Evolutionary conservation across 2,888 invertebrate genomes (phyloP).

Genomic region (Epinotia nisella): DNA sequence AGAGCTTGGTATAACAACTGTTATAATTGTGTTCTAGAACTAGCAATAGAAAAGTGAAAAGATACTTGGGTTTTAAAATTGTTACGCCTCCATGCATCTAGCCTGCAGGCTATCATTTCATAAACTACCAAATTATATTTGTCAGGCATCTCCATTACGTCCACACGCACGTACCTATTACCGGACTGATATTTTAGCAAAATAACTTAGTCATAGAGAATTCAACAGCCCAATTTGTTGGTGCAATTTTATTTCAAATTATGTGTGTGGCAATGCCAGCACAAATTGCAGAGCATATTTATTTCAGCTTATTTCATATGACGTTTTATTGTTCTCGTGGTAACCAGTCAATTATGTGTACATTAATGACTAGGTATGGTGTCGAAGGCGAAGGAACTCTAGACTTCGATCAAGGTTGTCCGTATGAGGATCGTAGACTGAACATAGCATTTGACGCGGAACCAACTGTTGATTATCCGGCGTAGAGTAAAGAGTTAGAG

Average conservation of each 20-base stretch:
- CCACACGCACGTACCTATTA: constrained; percentile 24
- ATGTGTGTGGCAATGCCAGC: constrained; percentile 17
- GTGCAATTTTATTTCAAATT: constrained; percentile 37
- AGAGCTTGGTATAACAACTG: not conserved
- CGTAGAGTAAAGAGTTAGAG: constrained; percentile 4
- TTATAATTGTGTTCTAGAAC: not conserved
- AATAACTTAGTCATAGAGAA: constrained; percentile 27
- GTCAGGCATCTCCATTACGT: constrained; percentile 10
- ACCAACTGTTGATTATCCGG: constrained; percentile 28
- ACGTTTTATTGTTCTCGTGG: constrained; percentile 13
- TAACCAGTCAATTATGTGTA: constrained; percentile 23
- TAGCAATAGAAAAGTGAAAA: not conserved
- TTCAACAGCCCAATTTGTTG: constrained; percentile 30
- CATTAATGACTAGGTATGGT: constrained; percentile 14
- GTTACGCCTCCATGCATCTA: constrained; percentile 10
- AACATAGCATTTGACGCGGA: not conserved
- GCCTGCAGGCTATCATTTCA: constrained; percentile 27
- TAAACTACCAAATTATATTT: constrained; percentile 39
- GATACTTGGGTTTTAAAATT: not conserved
- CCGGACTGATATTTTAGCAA: constrained; percentile 29
- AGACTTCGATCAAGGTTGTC: constrained; percentile 12
- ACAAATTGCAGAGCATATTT: constrained; percentile 26
- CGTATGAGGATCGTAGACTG: not conserved
- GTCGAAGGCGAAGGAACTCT: constrained; percentile 22
- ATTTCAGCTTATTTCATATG: constrained; percentile 5